These are phyloP conservation scores for Cassiopea xamachana DNA, from an alignment of 30 jellyfish, hydroid and myxozoan genomes.

Conservation along the genomic window DNA sequence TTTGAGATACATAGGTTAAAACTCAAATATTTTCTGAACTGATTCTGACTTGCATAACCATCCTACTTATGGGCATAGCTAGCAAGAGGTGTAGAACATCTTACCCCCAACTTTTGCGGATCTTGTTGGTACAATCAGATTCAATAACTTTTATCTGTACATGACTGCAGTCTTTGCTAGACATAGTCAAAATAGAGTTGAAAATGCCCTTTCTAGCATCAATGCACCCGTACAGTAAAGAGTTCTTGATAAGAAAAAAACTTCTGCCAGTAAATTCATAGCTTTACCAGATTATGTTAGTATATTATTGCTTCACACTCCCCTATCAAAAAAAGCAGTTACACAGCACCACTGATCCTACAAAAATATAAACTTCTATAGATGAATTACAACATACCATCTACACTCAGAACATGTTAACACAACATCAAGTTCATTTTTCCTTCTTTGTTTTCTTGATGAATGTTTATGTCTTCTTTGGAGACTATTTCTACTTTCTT, in stretches of 20 bases:
- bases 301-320: no score
- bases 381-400: conserved; percentile 18
- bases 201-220: no score
- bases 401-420: conserved; percentile 64
- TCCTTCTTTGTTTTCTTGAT: conserved; percentile 40
- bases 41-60: neutral
- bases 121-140: no score
- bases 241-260: no score
- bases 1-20: no score
- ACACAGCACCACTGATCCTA: neutral
- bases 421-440: conserved; percentile 41
- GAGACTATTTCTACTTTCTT: conserved; percentile 11
- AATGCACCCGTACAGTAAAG: no score
- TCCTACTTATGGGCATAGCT: neutral
- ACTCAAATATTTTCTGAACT: neutral
- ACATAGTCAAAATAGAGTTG: no score
- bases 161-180: no score
- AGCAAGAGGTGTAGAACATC: neutral
- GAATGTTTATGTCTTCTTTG: conserved; percentile 34
- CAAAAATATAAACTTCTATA: neutral
- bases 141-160: no score
- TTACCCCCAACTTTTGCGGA: neutral
- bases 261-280: no score
- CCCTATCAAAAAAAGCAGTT: neutral
- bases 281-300: no score